Conservation (phyloP, 2,113 vertebrate genomes). For the Ptyas mucosa region DNA sequence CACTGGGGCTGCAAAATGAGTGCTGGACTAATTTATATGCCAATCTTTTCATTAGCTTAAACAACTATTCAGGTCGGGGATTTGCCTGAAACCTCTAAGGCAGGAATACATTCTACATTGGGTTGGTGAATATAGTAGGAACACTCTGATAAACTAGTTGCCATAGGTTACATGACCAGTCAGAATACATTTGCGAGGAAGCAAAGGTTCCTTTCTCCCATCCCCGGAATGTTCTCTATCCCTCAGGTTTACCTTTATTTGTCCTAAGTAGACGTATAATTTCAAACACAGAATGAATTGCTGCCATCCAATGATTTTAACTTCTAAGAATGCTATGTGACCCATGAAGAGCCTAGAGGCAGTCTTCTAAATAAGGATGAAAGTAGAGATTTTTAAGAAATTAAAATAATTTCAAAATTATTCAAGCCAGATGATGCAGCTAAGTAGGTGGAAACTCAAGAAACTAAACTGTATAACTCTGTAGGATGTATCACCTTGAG, state of each 20-base stretch:
- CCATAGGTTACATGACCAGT: background rate
- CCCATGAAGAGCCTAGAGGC: background rate
- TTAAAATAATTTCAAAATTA: background rate
- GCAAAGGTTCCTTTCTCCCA: background rate
- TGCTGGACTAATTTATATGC: background rate
- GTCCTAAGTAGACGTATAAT: background rate
- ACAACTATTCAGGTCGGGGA: background rate
- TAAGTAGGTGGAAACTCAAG: background rate
- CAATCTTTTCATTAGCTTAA: background rate
- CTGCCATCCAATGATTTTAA: background rate
- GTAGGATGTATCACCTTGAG: background rate
- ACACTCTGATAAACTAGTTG: background rate
- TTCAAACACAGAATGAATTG: background rate
- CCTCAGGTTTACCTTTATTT: background rate
- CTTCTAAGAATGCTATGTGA: background rate
- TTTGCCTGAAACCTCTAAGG: background rate
- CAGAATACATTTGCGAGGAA: background rate
- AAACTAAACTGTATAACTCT: background rate
- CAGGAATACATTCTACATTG: background rate
- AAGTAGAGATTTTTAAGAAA: background rate
- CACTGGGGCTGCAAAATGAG: background rate
- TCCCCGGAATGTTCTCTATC: background rate
- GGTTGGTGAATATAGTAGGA: background rate
- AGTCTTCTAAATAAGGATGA: background rate
- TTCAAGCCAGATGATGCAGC: background rate